Conservation (phyloP, 1,140 invertebrate species). For the Brachionus rotundiformis region DNA sequence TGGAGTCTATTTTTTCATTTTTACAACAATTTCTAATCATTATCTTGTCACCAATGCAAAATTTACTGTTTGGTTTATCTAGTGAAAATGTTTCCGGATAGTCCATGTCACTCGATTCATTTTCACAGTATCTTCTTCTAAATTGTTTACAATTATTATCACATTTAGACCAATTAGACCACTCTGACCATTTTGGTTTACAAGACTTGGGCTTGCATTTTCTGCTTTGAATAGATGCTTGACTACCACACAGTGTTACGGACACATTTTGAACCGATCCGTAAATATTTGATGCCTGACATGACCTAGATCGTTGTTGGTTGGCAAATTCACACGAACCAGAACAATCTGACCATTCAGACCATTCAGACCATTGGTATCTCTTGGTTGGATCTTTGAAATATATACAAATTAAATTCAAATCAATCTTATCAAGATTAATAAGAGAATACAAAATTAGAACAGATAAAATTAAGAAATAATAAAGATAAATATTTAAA, state of each 20-base stretch:
- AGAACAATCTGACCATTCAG: slow-evolving; percentile 46
- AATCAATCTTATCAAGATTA: not conserved
- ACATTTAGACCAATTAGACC: slow-evolving; percentile 31
- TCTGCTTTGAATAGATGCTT: not conserved
- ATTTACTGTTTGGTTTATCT: slow-evolving; percentile 17
- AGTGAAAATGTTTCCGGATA: not conserved
- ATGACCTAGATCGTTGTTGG: not conserved
- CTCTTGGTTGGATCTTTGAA: not conserved
- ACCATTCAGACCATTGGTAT: slow-evolving; percentile 32
- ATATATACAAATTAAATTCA: not conserved
- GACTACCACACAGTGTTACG: not conserved
- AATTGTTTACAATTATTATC: not conserved
- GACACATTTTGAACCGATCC: slow-evolving; percentile 26
- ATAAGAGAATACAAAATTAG: no score
- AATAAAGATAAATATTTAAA: not conserved
- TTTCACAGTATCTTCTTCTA: slow-evolving; percentile 23
- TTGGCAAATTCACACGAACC: not conserved
- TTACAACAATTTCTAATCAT: slow-evolving; percentile 30
- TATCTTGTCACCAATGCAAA: slow-evolving; percentile 24
- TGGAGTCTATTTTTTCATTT: not conserved
- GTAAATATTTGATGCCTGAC: not conserved
- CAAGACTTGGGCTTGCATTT: not conserved
- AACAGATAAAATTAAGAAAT: no score
- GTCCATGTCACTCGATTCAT: not conserved
- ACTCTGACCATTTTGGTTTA: slow-evolving; percentile 31